phyloP scores from a whole-genome alignment of 2,113 vertebrate genomes.

The Asarcornis scutulata region DNA sequence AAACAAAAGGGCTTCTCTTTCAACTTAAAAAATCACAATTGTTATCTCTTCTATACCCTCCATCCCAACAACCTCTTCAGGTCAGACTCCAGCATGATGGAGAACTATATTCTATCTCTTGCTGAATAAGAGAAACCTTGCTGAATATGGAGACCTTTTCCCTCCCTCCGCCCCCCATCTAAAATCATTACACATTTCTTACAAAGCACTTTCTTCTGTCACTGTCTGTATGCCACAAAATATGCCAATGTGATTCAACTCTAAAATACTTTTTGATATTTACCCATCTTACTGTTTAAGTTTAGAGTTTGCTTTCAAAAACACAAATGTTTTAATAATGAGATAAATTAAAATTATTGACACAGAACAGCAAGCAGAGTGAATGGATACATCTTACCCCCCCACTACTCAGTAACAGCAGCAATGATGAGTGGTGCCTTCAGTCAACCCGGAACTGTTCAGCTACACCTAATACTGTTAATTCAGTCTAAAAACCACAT shows the following conservation, averaged over 20 bases:
- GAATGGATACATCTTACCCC: not conserved
- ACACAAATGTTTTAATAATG: not conserved
- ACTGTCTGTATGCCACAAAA: not conserved
- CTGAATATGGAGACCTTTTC: not conserved
- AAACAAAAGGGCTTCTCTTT: not conserved
- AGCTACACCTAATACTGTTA: not conserved
- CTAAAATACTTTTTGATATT: not conserved
- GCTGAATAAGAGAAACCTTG: not conserved
- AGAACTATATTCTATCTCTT: not conserved
- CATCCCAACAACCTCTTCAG: not conserved
- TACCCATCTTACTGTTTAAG: not conserved
- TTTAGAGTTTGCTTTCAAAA: not conserved
- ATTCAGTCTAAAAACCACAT: not conserved
- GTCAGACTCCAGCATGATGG: not conserved
- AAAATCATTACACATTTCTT: not conserved
- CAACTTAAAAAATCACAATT: not conserved
- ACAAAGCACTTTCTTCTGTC: not conserved
- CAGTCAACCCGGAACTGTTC: not conserved
- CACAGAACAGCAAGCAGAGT: not conserved
- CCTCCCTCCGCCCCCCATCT: accelerated
- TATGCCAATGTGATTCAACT: not conserved
- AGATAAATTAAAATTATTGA: not conserved
- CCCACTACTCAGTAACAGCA: not conserved
- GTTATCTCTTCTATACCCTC: not conserved
- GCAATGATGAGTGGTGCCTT: not conserved